Evolutionary conservation across 2,113 vertebrate species (phyloP).

Genomic region (Cynoglossus semilaevis): DNA sequence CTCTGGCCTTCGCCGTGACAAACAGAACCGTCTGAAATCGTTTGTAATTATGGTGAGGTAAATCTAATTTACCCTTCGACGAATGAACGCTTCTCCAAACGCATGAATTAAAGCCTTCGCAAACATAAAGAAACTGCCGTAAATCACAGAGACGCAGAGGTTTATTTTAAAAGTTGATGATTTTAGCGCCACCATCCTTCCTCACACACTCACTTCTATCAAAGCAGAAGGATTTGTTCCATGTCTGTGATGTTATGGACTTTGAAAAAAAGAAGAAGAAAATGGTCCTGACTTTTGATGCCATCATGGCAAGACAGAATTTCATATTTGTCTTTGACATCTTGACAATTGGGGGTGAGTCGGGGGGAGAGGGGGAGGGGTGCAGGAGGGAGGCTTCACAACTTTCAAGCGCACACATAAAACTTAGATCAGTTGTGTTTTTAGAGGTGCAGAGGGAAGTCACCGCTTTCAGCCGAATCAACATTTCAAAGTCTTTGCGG

Average conservation of each 20-base stretch:
- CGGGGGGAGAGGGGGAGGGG: not conserved
- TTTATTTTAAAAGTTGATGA: slow-evolving; percentile 6
- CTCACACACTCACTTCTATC: slow-evolving; percentile 15
- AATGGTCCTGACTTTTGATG: slow-evolving; percentile 62
- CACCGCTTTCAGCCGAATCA: slow-evolving; percentile 76
- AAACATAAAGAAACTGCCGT: slow-evolving; percentile 41
- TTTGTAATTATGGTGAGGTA: slow-evolving; percentile 67
- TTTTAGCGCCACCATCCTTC: slow-evolving; percentile 14
- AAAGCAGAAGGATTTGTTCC: slow-evolving; percentile 37
- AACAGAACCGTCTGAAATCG: slow-evolving; percentile 71
- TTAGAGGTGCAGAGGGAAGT: slow-evolving; percentile 75
- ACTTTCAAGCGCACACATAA: slow-evolving; percentile 80
- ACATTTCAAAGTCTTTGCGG: slow-evolving; percentile 83
- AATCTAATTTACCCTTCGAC: slow-evolving; percentile 60
- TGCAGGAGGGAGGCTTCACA: slow-evolving; percentile 65
- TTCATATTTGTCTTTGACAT: slow-evolving; percentile 78
- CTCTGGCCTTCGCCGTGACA: slow-evolving; percentile 70
- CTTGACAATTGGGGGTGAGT: slow-evolving; percentile 70
- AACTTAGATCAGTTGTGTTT: slow-evolving; percentile 82
- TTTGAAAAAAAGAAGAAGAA: slow-evolving; percentile 52
- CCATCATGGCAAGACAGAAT: slow-evolving; percentile 63
- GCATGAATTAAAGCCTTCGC: slow-evolving; percentile 63
- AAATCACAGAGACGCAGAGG: slow-evolving; percentile 11
- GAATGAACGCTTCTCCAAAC: slow-evolving; percentile 60
- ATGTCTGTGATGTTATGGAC: slow-evolving; percentile 59